Evolutionary conservation across 2,888 invertebrate species (phyloP).

Genomic region (Tachystola acroxantha): DNA sequence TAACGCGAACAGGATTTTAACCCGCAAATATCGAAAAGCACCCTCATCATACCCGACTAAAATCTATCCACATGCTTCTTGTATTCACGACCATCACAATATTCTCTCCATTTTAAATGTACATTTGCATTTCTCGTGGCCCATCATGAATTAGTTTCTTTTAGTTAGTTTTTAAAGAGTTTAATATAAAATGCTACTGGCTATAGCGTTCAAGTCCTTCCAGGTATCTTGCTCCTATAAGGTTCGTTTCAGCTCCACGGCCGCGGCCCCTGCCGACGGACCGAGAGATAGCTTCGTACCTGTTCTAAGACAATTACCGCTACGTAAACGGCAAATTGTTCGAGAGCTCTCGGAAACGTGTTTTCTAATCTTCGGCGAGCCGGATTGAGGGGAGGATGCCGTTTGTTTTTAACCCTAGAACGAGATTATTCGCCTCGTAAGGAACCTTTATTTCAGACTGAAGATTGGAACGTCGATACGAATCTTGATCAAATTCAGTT

Average conservation of each 20-base stretch:
- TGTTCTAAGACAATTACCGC: slow-evolving; percentile 72
- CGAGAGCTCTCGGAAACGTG: slow-evolving; percentile 62
- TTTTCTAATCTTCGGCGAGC: slow-evolving; percentile 63
- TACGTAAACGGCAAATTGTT: slow-evolving; percentile 73
- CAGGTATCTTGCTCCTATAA: too few species aligned
- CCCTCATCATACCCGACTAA: too few species aligned
- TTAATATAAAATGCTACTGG: too few species aligned
- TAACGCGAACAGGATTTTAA: too few species aligned
- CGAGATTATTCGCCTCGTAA: slow-evolving; percentile 32
- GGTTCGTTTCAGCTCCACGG: slow-evolving; percentile 1
- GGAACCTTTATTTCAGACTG: slow-evolving; percentile 18
- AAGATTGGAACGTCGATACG: neutral
- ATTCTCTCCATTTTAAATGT: too few species aligned
- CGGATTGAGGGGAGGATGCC: slow-evolving; percentile 39
- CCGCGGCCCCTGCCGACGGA: slow-evolving; percentile 29
- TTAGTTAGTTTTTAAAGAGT: too few species aligned
- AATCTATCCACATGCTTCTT: too few species aligned
- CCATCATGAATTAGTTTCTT: too few species aligned
- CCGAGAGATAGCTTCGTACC: slow-evolving; percentile 53
- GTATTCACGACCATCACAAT: too few species aligned
- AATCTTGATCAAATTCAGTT: neutral
- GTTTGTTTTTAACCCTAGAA: slow-evolving; percentile 43
- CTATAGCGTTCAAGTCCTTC: too few species aligned
- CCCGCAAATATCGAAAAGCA: too few species aligned
- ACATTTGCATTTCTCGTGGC: too few species aligned